Conservation (phyloP, 2,113 vertebrate genomes). For the Psilopogon haemacephalus region DNA sequence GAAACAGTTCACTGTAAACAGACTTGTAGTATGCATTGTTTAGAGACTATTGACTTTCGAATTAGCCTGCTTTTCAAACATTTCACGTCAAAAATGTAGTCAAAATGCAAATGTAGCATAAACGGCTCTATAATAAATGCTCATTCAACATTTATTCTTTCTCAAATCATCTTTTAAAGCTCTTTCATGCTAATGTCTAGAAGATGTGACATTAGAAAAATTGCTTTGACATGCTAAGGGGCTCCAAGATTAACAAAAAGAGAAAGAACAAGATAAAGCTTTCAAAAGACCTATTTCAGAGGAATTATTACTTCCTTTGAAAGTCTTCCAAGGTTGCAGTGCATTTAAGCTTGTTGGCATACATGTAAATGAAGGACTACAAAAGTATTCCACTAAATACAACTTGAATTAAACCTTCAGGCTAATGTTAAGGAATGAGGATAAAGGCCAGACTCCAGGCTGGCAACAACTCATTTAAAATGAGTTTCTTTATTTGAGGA, state of each 20-base stretch:
- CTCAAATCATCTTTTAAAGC: conserved; percentile 92
- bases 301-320: conserved; percentile 98
- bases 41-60: conserved; percentile 75
- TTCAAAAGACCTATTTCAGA: conserved; percentile 98
- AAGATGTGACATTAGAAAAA: conserved; percentile 99
- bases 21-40: conserved; percentile 67
- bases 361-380: conserved; percentile 96
- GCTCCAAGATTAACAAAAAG: conserved; percentile 95
- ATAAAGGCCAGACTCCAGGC: conserved; percentile 64
- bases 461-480: conserved; percentile 30
- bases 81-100: conserved; percentile 71
- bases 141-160: conserved; percentile 88
- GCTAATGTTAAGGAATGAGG: conserved; percentile 58
- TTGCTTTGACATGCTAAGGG: conserved; percentile 97
- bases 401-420: conserved; percentile 84
- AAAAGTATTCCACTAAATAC: conserved; percentile 86
- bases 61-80: conserved; percentile 75
- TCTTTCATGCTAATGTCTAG: conserved; percentile 96
- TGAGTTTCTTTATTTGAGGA: conserved; percentile 36
- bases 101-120: conserved; percentile 81
- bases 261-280: conserved; percentile 98
- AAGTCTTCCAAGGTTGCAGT: conserved; percentile 98
- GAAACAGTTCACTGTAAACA: conserved; percentile 71
- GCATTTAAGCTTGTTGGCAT: conserved; percentile 98
- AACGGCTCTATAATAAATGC: conserved; percentile 81